These are phyloP conservation scores for Drosophila kanekoi DNA, from an alignment of 2,888 invertebrate genomes.

Conservation along the genomic window DNA sequence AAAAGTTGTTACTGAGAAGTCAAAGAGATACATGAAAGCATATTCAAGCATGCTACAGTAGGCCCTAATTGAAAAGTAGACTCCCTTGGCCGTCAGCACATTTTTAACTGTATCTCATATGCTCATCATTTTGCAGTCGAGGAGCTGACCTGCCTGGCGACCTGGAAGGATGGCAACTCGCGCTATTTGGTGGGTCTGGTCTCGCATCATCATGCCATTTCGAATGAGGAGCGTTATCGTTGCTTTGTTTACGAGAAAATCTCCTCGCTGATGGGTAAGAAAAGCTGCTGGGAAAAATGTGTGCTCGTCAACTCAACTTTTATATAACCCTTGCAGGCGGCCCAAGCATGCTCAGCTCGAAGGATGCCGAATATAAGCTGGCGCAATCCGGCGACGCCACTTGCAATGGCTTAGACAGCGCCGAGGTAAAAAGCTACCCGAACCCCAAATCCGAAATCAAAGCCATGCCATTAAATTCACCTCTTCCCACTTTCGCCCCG, in stretches of 20 bases:
- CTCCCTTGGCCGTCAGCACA: no score
- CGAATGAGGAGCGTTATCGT: constrained; percentile 96
- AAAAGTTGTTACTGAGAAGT: no score
- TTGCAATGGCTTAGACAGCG: constrained; percentile 96
- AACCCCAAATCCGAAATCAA: constrained; percentile 3
- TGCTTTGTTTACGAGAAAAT: constrained; percentile 98
- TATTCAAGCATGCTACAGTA: no score
- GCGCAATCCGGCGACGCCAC: constrained; percentile 97
- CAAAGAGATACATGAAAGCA: no score
- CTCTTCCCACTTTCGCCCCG: constrained; percentile 44
- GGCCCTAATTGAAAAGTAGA: no score
- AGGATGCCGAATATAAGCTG: constrained; percentile 91
- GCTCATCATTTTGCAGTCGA: constrained; percentile 88
- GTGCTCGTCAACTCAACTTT: constrained; percentile 19
- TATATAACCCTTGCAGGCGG: constrained; percentile 79
- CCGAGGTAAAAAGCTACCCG: constrained; percentile 87
- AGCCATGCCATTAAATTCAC: constrained; percentile 15
- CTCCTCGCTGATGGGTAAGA: constrained; percentile 87
- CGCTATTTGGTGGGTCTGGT: constrained; percentile 95
- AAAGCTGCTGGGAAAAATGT: constrained; percentile 50
- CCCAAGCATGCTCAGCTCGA: constrained; percentile 80
- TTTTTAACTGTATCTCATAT: background rate
- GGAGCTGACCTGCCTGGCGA: constrained; percentile 95
- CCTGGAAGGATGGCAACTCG: constrained; percentile 97
- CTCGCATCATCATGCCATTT: constrained; percentile 94